A percentile compares a stretch with the other conserved stretches of the same genome.
Conservation (phyloP, 1,140 invertebrate species). For the Apis laboriosa region DNA sequence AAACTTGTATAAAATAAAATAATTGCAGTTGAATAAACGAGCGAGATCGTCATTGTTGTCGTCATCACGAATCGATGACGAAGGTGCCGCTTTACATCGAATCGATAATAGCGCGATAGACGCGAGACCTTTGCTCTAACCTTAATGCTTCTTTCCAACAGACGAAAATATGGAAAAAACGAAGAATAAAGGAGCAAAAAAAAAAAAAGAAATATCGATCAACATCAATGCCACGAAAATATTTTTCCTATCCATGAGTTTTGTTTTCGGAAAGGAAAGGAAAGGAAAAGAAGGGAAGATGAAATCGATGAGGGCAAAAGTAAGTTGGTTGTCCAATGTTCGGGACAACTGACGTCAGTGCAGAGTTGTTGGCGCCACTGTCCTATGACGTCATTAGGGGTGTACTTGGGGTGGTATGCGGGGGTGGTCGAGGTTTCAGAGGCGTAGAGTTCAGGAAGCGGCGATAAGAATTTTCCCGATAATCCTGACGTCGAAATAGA, state of each 20-base stretch:
- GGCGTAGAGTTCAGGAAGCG: constrained; percentile 53
- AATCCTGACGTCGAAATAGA: neutral
- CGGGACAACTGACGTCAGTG: constrained; percentile 60
- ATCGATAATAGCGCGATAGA: constrained; percentile 22
- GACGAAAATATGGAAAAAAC: neutral
- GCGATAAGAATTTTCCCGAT: constrained; percentile 46
- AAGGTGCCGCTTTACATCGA: constrained; percentile 8
- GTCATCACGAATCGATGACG: constrained; percentile 60
- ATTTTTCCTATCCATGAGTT: neutral
- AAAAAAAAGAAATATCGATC: neutral
- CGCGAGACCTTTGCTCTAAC: neutral
- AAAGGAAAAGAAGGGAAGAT: neutral
- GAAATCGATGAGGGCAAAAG: constrained; percentile 23
- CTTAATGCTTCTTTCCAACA: neutral
- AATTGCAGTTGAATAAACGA: constrained; percentile 31
- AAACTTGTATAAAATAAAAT: neutral
- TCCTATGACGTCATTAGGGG: constrained; percentile 69
- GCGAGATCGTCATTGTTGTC: constrained; percentile 52
- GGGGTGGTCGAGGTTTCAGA: constrained; percentile 44
- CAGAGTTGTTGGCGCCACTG: constrained; percentile 61
- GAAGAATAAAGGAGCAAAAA: neutral
- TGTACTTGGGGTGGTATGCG: constrained; percentile 27
- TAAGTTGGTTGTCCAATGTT: constrained; percentile 26
- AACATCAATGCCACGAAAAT: too few species aligned
- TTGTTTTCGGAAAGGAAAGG: neutral